Conservation (phyloP, 2,888 invertebrate species). For the Panzeria rudis region DNA sequence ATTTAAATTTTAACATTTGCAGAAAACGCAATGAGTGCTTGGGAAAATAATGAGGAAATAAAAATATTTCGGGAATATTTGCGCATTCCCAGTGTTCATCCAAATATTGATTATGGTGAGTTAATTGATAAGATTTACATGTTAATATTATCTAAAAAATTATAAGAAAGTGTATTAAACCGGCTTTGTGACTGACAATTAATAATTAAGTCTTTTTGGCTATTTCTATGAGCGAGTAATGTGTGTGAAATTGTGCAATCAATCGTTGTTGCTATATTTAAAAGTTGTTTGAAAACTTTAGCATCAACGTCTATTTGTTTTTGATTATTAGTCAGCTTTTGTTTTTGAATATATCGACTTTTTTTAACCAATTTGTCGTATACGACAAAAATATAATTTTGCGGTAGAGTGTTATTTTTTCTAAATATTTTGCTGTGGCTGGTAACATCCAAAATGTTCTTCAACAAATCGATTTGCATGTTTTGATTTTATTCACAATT, state of each 20-base stretch:
- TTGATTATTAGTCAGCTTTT: not conserved
- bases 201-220: not conserved
- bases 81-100: constrained; percentile 94
- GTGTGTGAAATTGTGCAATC: not conserved
- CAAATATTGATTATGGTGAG: constrained; percentile 93
- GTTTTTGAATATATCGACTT: not conserved
- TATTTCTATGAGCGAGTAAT: not conserved
- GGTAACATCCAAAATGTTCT: too few species aligned
- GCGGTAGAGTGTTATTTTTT: too few species aligned
- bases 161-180: not conserved
- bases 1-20: constrained; percentile 7
- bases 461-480: too few species aligned
- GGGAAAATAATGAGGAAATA: constrained; percentile 86
- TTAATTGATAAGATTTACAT: constrained; percentile 31
- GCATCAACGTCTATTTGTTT: not conserved
- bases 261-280: not conserved
- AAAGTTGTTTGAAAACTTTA: not conserved
- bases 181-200: not conserved
- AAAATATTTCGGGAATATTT: constrained; percentile 93
- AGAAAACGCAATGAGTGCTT: constrained; percentile 75
- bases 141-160: not conserved
- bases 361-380: not conserved
- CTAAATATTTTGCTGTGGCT: not conserved
- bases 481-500: too few species aligned
- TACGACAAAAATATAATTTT: not conserved